Evolutionary conservation across 2,888 invertebrate genomes (phyloP).

Genomic region (Amiota communis): DNA sequence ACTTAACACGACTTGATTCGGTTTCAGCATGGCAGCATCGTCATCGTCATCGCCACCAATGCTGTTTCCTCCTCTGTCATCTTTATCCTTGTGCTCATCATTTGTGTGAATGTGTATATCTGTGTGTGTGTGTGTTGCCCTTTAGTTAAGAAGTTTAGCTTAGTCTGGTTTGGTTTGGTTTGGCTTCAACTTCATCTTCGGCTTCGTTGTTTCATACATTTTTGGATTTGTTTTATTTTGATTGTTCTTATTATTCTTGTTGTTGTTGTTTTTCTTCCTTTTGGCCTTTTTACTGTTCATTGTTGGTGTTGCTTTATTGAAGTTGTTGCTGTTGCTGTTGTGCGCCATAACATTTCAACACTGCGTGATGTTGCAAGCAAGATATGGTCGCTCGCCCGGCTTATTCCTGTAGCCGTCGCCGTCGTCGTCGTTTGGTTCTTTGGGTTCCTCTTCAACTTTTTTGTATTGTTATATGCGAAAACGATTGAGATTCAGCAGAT

Average conservation of each 20-base stretch:
- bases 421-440: not conserved
- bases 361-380: conserved; percentile 28
- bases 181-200: conserved; percentile 6
- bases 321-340: not conserved
- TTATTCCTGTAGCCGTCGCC: conserved; percentile 32
- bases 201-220: conserved; percentile 3
- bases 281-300: conserved; percentile 18
- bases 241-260: conserved; percentile 21
- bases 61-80: no score
- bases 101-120: not conserved
- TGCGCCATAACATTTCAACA: conserved; percentile 49
- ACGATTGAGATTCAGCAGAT: conserved; percentile 23
- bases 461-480: conserved; percentile 13
- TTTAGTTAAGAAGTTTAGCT: conserved; percentile 17
- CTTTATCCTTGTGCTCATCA: no score
- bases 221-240: conserved; percentile 35
- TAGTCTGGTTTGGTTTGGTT: conserved; percentile 41
- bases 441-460: not conserved
- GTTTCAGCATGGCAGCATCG: no score
- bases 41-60: no score
- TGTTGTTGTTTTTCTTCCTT: conserved; percentile 23
- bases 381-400: conserved; percentile 34
- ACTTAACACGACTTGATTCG: no score
- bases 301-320: conserved; percentile 8
- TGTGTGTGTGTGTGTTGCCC: not conserved